A percentile compares a stretch with the other conserved stretches of the same genome.
Conservation (phyloP, 2,113 vertebrate species). For the Thalassarche chlororhynchos region DNA sequence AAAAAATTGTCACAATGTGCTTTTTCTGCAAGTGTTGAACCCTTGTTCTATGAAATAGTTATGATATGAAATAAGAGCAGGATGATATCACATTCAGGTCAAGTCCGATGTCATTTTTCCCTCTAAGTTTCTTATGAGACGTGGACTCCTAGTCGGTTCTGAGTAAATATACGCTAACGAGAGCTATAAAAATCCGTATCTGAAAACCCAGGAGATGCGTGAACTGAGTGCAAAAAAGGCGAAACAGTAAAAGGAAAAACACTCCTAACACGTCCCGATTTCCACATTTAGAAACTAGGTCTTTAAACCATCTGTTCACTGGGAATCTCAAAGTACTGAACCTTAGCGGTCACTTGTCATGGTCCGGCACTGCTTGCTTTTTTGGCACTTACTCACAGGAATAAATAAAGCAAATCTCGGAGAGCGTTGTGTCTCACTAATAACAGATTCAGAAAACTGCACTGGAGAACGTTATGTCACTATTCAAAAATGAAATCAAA, state of each 20-base stretch:
- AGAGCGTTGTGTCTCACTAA: not conserved
- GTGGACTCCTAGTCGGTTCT: not conserved
- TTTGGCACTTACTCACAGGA: not conserved
- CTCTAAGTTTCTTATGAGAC: not conserved
- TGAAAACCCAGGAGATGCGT: not conserved
- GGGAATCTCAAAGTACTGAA: not conserved
- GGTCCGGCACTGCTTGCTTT: not conserved
- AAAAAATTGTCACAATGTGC: not conserved
- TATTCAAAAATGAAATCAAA: not conserved
- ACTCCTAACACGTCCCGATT: not conserved
- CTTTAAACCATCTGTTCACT: constrained; percentile 45
- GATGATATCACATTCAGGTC: not conserved
- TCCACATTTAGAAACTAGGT: constrained; percentile 54
- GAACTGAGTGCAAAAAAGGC: not conserved
- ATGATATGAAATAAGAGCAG: not conserved
- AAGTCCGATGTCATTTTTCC: not conserved
- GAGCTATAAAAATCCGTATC: not conserved
- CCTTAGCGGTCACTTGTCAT: not conserved
- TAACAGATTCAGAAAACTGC: not conserved
- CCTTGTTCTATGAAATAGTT: not conserved
- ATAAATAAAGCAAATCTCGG: not conserved
- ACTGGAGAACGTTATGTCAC: not conserved
- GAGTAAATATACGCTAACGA: not conserved
- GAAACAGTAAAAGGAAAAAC: not conserved
- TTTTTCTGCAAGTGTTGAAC: not conserved